A percentile compares a stretch with the other conserved stretches of the same genome.
phyloP scores from a whole-genome alignment of 1,140 invertebrate species.

The Habropoda laboriosa region DNA sequence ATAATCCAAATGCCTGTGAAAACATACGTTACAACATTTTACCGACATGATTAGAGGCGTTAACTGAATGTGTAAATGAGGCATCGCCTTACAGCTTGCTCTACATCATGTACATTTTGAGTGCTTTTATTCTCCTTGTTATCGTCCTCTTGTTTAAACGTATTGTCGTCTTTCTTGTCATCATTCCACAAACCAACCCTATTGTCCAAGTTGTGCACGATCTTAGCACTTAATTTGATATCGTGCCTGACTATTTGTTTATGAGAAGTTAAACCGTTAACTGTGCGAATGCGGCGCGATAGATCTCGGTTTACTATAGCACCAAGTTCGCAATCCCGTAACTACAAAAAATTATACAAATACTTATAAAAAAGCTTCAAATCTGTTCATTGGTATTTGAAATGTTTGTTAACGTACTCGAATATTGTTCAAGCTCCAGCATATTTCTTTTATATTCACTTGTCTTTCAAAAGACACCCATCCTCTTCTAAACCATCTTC shows the following conservation, averaged over 20 bases:
- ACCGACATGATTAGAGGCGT: neutral
- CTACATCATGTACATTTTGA: slow-evolving; percentile 66
- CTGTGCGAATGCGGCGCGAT: slow-evolving; percentile 94
- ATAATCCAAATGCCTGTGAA: slow-evolving; percentile 87
- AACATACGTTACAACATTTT: neutral
- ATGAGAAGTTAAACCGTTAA: slow-evolving; percentile 96
- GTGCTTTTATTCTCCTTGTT: slow-evolving; percentile 67
- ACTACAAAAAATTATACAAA: slow-evolving; percentile 77
- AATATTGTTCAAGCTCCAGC: slow-evolving; percentile 99
- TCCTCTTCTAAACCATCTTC: slow-evolving; percentile 96
- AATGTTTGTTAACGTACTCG: slow-evolving; percentile 82
- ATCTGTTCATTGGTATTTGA: neutral
- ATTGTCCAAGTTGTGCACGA: slow-evolving; percentile 96
- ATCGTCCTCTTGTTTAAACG: slow-evolving; percentile 53
- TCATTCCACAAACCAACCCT: slow-evolving; percentile 91
- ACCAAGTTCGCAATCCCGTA: slow-evolving; percentile 95
- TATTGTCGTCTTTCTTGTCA: slow-evolving; percentile 77
- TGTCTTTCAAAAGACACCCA: slow-evolving; percentile 99
- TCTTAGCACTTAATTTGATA: slow-evolving; percentile 95
- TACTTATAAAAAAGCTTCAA: neutral
- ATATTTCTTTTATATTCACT: slow-evolving; percentile 99
- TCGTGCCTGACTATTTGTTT: slow-evolving; percentile 95
- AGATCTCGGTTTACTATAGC: slow-evolving; percentile 97
- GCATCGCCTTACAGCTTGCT: slow-evolving; percentile 73
- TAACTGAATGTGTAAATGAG: neutral